Percentiles rank a stretch among this genome's conserved stretches.
Evolutionary conservation across 2,113 vertebrate genomes (phyloP).

Genomic region (Notechis scutatus): DNA sequence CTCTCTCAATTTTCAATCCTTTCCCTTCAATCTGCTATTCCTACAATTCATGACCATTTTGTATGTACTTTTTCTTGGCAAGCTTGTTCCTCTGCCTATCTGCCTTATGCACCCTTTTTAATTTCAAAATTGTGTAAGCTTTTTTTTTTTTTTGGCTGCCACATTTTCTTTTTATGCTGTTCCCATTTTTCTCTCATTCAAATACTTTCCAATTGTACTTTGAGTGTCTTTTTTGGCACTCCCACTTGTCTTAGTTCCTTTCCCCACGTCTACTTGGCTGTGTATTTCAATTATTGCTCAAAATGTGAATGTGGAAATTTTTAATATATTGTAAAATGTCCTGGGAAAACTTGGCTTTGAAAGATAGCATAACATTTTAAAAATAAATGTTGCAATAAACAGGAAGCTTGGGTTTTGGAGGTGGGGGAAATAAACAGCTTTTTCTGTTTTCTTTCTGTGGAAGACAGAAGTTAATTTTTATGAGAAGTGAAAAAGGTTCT

Average conservation of each 20-base stretch:
- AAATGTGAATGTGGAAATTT: neutral
- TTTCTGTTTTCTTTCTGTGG: neutral
- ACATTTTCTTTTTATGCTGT: neutral
- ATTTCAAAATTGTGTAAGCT: neutral
- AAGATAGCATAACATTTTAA: neutral
- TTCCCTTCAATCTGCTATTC: neutral
- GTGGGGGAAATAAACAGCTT: neutral
- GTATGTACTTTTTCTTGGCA: neutral
- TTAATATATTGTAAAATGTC: neutral
- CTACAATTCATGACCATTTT: neutral
- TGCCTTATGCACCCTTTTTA: neutral
- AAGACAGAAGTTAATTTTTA: neutral
- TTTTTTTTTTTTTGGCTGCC: neutral
- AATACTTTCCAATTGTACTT: neutral
- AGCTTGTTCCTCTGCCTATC: neutral
- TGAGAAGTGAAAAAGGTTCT: neutral
- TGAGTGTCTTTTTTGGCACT: neutral
- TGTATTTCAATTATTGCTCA: neutral
- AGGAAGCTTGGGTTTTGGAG: neutral
- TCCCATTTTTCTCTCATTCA: neutral
- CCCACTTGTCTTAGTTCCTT: neutral
- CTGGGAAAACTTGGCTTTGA: neutral
- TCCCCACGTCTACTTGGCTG: neutral
- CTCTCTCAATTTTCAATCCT: neutral
- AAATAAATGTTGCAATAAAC: neutral